Base-by-base conservation (phyloP, 2,797 vertebrate species). In the Acomys russatus region DNA sequence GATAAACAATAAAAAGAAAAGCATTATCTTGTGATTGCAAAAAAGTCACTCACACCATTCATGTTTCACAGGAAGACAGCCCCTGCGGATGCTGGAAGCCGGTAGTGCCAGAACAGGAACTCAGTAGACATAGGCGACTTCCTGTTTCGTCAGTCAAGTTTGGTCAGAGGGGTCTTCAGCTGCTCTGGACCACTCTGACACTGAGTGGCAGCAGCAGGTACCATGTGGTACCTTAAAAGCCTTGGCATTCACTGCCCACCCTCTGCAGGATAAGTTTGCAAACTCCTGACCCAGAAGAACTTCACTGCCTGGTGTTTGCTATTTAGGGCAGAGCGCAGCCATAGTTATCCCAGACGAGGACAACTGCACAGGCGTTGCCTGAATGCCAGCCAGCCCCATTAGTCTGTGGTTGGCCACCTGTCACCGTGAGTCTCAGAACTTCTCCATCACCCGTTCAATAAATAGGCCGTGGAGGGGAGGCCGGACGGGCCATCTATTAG, bases 391-490 rank as follows among this genome's bases (percentile, higher is more conserved):
- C 82, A 33, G 44, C 2, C 25, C 85, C 38, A 15, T 88, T 77
- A 80, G 51, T 54, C 18, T 49, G 63, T 23, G 63, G 10, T 38
- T 80, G 61, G 73, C 79, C 61, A 44, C 74, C 94, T 88, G 92
- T 70, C 92, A 23, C n/a, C 4, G 5, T 64, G 82, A 77, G 83
- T 94, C 38, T 30, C 59, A 63, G 66, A 73, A 15, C 79, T 84
- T 30, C 61, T 94, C 76, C 78, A 85, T 96, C 89, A 71, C 76
- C 30, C 11, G 15, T 44, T 33, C 54, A 59, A 38, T 74, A 85
- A 61, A 88, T 11, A 82, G 85, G 35, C 84, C 66, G 63, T 49
- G 2, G 83, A 56, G 79, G 78, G n/a, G 64, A 80, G 80, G 64
- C 84, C 20, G 12, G 38, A 30, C 66, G 1, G 66, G 61, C 30